Conservation (phyloP, 2,113 vertebrate genomes). For the Scomber colias region DNA sequence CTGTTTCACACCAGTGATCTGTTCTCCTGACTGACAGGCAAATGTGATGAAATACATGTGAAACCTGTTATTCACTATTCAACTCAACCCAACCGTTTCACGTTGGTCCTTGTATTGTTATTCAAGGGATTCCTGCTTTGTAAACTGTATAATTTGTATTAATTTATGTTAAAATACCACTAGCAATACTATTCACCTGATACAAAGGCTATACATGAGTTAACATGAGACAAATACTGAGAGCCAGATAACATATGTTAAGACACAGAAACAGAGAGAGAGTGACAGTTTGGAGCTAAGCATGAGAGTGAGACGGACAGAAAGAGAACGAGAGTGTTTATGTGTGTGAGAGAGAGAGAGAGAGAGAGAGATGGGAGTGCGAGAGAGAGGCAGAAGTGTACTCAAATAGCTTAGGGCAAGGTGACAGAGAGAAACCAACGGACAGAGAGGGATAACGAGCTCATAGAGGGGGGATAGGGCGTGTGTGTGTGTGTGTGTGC, state of each 20-base stretch:
- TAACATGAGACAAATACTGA: conserved; percentile 14
- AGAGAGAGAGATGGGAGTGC: conserved; percentile 43
- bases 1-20: too few species aligned
- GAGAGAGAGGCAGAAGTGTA: conserved; percentile 65
- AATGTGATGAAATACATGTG: too few species aligned
- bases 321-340: conserved; percentile 46
- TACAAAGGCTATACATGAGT: not conserved
- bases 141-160: not conserved
- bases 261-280: conserved; percentile 33
- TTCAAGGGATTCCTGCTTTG: not conserved
- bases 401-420: conserved; percentile 82
- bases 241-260: conserved; percentile 44
- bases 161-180: not conserved
- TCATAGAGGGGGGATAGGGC: conserved; percentile 42
- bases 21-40: too few species aligned
- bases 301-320: conserved; percentile 48
- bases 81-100: too few species aligned
- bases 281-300: conserved; percentile 29
- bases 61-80: too few species aligned
- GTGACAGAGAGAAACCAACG: conserved; percentile 75
- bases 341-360: conserved; percentile 29
- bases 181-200: not conserved
- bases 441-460: conserved; percentile 73
- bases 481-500: conserved; percentile 34
- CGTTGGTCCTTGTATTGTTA: too few species aligned